These are phyloP conservation scores for Gymnarchus niloticus DNA, from an alignment of 2,113 vertebrate species.

Conservation along the genomic window DNA sequence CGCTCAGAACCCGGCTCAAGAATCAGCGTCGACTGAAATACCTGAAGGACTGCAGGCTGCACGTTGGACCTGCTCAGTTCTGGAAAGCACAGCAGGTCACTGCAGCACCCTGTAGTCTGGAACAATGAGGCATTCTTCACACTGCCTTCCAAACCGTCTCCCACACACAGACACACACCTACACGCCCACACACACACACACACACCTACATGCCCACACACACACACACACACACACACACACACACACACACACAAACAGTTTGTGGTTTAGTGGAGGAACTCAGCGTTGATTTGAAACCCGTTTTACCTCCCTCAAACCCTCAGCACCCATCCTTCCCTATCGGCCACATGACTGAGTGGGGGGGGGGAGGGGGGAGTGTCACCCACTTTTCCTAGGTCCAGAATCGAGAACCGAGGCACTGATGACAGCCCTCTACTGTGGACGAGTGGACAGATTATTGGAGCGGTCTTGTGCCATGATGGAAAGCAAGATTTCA, in stretches of 20 bases:
- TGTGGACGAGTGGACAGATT: neutral
- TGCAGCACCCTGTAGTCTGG: too few species aligned
- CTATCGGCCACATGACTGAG: neutral
- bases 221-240: neutral
- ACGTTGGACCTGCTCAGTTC: too few species aligned
- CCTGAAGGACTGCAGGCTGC: too few species aligned
- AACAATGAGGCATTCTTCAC: too few species aligned
- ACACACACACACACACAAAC: neutral
- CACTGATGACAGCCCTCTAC: neutral
- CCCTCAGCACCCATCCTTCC: neutral
- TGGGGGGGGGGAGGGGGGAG: neutral
- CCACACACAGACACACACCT: neutral
- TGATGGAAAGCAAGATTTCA: neutral
- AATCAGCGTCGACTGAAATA: too few species aligned
- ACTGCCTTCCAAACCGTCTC: neutral
- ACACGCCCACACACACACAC: neutral
- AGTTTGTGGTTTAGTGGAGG: neutral
- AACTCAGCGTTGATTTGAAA: neutral
- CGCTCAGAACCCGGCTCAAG: too few species aligned
- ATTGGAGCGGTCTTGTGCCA: neutral
- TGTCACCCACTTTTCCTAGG: neutral
- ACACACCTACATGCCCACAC: neutral
- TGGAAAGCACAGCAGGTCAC: too few species aligned
- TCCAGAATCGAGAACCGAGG: neutral
- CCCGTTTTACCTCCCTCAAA: too few species aligned